A percentile compares a stretch with the other conserved stretches of the same genome.
Evolutionary conservation across 1,140 invertebrate species (phyloP).

Genomic region (Ladona fulva): DNA sequence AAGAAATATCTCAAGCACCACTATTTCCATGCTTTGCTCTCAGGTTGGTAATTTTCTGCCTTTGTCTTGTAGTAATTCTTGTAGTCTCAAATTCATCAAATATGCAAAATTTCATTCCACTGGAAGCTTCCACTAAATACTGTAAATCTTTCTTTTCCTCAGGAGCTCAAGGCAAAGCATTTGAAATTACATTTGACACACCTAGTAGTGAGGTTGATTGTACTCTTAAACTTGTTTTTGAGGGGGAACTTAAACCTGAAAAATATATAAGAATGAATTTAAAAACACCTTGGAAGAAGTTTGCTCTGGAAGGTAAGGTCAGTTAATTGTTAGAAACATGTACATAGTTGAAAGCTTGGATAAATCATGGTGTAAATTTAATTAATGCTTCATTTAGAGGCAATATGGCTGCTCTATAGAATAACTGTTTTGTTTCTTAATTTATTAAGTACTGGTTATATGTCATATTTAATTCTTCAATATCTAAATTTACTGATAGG

Average conservation of each 20-base stretch:
- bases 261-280: constrained; percentile 43
- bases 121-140: no score
- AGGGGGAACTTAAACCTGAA: constrained; percentile 40
- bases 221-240: constrained; percentile 42
- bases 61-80: no score
- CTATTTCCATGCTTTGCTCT: constrained; percentile 42
- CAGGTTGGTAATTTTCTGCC: constrained; percentile 15
- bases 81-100: no score
- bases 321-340: not conserved
- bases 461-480: no score
- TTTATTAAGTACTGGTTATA: no score
- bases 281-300: constrained; percentile 48
- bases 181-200: constrained; percentile 59
- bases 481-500: no score
- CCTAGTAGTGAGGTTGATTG: constrained; percentile 53
- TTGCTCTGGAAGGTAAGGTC: constrained; percentile 38
- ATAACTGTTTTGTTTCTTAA: no score
- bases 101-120: no score
- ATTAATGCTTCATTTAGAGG: no score
- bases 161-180: constrained; percentile 32
- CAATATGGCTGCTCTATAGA: no score
- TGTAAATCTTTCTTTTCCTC: constrained; percentile 17
- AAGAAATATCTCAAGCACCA: constrained; percentile 50
- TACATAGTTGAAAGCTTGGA: not conserved
- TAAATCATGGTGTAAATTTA: not conserved